Evolutionary conservation across 2,797 vertebrate genomes (phyloP), one percentile per base, ranked within the genome.

Genomic region (Enteromius paludinosus): DNA sequence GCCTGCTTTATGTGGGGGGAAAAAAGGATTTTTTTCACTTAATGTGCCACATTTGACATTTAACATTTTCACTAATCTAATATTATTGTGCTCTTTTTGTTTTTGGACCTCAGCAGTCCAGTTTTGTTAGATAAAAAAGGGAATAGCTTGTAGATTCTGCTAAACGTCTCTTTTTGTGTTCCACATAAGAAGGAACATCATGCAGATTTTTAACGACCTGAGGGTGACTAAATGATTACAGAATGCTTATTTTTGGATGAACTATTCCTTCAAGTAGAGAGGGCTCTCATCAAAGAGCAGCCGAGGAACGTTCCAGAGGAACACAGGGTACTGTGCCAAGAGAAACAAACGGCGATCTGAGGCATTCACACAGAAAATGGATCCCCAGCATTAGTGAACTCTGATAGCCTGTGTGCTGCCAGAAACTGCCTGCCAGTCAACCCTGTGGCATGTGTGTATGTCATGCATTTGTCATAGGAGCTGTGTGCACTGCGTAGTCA

Each of bases 321-420:
- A 91, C 91, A 84, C 28, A 59, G 66, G 72, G 43, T 70, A 56
- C 90, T 92, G 41, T 3, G 91, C 93, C 93, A 93, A 92, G 87
- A 92, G 89, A 90, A 88, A 92, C 92, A 93, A 92, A 88, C 66
- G 35, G 81, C 47, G 86, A 90, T 89, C 85, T 85, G 88, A 93
- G 88, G 87, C 64, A 71, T 90, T 90, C 86, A 89, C 85, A 89
- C 88, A 91, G 90, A 93, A 93, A 92, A 91, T 88, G 78, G 86
- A 90, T 78, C 84, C 86, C 84, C 87, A 54, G 84, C 83, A 86
- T 84, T 73, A 61, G 59, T 73, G 84, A 85, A 81, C 91, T 84
- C 86, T 88, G 84, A 89, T 84, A 88, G 81, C 81, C 81, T 47
- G 66, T 28, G 84, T 76, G 66, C 23, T 87, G 89, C 81, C 88